These are phyloP conservation scores for Lutjanus argentimaculatus DNA, from an alignment of 2,797 vertebrate species.

Conservation along the genomic window DNA sequence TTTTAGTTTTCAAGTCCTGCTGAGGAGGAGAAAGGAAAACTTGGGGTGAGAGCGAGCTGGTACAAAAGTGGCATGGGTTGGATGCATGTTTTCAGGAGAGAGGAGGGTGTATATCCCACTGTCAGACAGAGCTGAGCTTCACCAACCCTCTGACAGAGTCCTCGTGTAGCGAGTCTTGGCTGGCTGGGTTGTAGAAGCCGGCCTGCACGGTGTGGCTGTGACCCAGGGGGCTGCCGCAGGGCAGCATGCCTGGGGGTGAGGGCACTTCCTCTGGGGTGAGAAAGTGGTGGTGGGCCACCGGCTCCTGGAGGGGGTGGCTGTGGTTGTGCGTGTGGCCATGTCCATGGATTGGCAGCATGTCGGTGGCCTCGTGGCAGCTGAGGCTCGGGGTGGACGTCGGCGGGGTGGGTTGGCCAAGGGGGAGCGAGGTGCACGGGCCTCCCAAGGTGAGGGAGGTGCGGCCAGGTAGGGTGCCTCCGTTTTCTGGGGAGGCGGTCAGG, in stretches of 20 bases:
- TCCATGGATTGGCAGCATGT: conserved; percentile 86
- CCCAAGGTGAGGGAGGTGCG: conserved; percentile 87
- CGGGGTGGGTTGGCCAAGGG: conserved; percentile 93
- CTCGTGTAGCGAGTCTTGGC: conserved; percentile 97
- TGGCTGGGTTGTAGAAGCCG: conserved; percentile 91
- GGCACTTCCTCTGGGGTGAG: conserved; percentile 95
- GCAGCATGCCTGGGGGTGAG: conserved; percentile 93
- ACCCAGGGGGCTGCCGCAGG: conserved; percentile 89
- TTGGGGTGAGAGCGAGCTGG: conserved; percentile 25
- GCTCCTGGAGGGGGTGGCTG: conserved; percentile 75
- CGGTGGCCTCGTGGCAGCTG: conserved; percentile 81
- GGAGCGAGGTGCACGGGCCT: conserved; percentile 89
- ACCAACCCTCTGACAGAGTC: conserved; percentile 97
- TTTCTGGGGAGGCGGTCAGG: conserved; percentile 82
- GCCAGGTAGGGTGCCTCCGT: conserved; percentile 88
- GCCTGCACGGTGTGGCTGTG: conserved; percentile 93
- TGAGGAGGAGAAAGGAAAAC: conserved; percentile 13
- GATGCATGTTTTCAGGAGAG: conserved; percentile 34
- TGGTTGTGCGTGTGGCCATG: conserved; percentile 74
- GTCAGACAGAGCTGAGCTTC: conserved; percentile 98
- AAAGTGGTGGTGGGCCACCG: conserved; percentile 89
- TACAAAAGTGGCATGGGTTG: conserved; percentile 57
- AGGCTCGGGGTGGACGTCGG: conserved; percentile 95
- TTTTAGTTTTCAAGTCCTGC: conserved; percentile 42
- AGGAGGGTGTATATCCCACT: neutral